phyloP scores from a whole-genome alignment of 2,888 invertebrate species.

The Thymelicus acteon region DNA sequence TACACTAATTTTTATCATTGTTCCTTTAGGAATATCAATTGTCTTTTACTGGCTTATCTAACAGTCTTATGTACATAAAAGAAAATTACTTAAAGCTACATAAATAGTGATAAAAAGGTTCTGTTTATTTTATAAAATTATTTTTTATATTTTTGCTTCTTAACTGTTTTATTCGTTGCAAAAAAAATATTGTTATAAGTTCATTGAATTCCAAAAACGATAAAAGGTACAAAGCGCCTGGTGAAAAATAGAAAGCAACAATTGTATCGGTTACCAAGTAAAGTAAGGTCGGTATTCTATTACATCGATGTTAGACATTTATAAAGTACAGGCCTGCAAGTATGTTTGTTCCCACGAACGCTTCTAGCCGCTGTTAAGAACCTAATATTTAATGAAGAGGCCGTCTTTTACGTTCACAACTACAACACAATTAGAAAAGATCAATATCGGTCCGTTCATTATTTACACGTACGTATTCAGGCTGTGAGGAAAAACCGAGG shows the following conservation, averaged over 20 bases:
- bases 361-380: conserved; percentile 64
- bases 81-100: no score
- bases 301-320: conserved; percentile 5
- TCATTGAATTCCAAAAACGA: background rate
- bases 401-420: conserved; percentile 61
- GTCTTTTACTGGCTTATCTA: no score
- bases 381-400: conserved; percentile 74
- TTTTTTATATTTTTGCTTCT: no score
- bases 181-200: background rate
- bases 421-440: conserved; percentile 76
- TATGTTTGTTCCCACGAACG: conserved; percentile 58
- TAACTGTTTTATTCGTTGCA: no score
- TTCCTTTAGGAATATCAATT: no score
- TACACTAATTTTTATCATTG: background rate
- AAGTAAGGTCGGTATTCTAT: background rate
- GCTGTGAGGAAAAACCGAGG: conserved; percentile 23
- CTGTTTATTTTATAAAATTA: no score
- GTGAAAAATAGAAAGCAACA: no score
- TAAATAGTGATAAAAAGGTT: no score
- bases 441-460: conserved; percentile 69
- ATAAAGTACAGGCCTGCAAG: conserved; percentile 36
- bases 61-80: no score
- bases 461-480: conserved; percentile 53
- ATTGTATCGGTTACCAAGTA: no score
- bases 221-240: background rate